phyloP scores from a whole-genome alignment of 2,113 vertebrate species.

The Cromileptes altivelis region DNA sequence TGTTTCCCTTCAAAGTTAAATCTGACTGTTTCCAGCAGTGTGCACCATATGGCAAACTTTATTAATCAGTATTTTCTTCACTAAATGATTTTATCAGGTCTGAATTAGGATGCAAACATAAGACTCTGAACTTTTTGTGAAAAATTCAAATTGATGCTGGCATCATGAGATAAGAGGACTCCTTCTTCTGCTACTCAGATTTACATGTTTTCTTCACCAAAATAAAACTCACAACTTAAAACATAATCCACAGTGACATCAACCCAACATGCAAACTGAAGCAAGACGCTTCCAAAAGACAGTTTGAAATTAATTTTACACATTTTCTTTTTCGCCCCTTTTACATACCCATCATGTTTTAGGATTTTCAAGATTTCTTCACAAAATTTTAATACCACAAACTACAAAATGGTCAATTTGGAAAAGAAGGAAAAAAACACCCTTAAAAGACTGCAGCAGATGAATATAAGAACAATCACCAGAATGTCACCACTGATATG shows the following conservation, averaged over 20 bases:
- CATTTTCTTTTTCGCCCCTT: background rate
- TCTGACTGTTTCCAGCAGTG: too few relatives aligned
- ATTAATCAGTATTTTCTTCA: too few relatives aligned
- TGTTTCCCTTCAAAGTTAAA: too few relatives aligned
- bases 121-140: too few relatives aligned
- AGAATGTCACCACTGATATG: background rate
- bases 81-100: too few relatives aligned
- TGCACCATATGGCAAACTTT: too few relatives aligned
- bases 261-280: slow-evolving; percentile 5
- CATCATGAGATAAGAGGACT: background rate
- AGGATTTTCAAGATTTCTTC: background rate
- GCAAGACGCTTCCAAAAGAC: background rate
- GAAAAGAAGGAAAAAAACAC: background rate
- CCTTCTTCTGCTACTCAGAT: background rate
- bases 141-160: too few relatives aligned
- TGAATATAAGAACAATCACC: background rate
- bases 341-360: background rate
- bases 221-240: background rate
- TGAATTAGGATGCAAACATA: too few relatives aligned
- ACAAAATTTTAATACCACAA: background rate
- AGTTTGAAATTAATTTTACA: background rate
- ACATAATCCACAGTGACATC: background rate
- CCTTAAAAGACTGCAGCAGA: background rate
- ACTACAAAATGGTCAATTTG: background rate
- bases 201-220: background rate